Evolutionary conservation across 2,113 vertebrate species (phyloP).

Genomic region (Scomber colias): DNA sequence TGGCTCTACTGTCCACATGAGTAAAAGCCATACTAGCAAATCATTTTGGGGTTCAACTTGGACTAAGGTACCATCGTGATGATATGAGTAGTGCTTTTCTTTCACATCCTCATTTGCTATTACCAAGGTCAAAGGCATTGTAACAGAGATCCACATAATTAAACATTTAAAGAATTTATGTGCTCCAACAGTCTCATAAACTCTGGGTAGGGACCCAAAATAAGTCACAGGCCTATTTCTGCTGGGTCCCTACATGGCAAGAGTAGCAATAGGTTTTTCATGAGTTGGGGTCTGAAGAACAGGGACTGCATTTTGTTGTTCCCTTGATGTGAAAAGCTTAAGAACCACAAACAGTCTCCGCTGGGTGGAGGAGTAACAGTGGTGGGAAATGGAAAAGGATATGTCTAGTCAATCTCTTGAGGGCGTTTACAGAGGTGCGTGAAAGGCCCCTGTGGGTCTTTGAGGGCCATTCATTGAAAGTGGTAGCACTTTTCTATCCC

Average conservation of each 20-base stretch:
- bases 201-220: slow-evolving; percentile 53
- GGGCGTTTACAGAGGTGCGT: slow-evolving; percentile 83
- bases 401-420: slow-evolving; percentile 83
- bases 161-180: slow-evolving; percentile 60
- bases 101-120: slow-evolving; percentile 50
- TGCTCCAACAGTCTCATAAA: slow-evolving; percentile 68
- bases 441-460: slow-evolving; percentile 82
- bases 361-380: slow-evolving; percentile 73
- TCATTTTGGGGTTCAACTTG: slow-evolving; percentile 5
- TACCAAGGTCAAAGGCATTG: slow-evolving; percentile 61
- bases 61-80: slow-evolving; percentile 60
- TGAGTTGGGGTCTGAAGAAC: slow-evolving; percentile 46
- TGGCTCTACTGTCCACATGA: slow-evolving; percentile 20
- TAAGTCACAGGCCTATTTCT: slow-evolving; percentile 45
- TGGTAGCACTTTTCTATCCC: slow-evolving; percentile 77
- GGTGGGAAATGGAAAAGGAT: slow-evolving; percentile 84
- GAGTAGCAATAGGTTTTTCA: slow-evolving; percentile 52
- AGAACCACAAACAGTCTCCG: slow-evolving; percentile 64
- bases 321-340: slow-evolving; percentile 54
- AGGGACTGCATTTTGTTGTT: slow-evolving; percentile 39
- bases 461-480: slow-evolving; percentile 81
- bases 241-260: slow-evolving; percentile 60
- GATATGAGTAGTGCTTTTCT: slow-evolving; percentile 61
- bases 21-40: slow-evolving; percentile 22
- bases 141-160: slow-evolving; percentile 59